A percentile compares a stretch with the other conserved stretches of the same genome.
Evolutionary conservation across 2,888 invertebrate genomes (phyloP).

Genomic region (Lochmaea crataegi): DNA sequence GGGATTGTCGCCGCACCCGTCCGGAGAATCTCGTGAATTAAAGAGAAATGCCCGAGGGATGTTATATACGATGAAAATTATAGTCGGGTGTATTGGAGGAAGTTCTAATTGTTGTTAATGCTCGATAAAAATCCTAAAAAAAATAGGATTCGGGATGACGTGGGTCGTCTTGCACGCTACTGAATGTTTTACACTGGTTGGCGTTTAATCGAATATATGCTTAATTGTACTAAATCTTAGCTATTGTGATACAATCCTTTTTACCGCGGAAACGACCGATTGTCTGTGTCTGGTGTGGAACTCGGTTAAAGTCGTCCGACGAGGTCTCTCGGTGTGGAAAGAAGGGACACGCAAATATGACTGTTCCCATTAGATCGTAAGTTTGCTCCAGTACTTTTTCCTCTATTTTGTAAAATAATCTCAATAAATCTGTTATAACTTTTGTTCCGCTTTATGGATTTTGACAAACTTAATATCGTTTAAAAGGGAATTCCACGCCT

Average conservation of each 20-base stretch:
- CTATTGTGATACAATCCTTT: background rate
- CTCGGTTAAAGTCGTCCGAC: constrained; percentile 39
- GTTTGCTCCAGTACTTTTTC: too few relatives aligned
- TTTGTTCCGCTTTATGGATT: too few relatives aligned
- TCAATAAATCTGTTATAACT: too few relatives aligned
- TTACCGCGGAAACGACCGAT: constrained; percentile 23
- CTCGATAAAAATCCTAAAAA: too few relatives aligned
- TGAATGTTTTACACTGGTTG: background rate
- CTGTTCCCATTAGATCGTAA: too few relatives aligned
- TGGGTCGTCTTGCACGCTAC: too few relatives aligned
- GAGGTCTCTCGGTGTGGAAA: constrained; percentile 15
- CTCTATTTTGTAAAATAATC: too few relatives aligned
- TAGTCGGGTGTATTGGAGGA: constrained; percentile 3
- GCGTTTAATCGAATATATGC: background rate
- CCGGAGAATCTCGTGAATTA: constrained; percentile 33
- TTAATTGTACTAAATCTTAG: background rate
- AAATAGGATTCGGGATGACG: too few relatives aligned
- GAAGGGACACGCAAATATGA: too few relatives aligned
- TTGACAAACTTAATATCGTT: too few relatives aligned
- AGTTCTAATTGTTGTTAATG: too few relatives aligned
- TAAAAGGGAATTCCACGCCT: too few relatives aligned
- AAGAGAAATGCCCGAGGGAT: constrained; percentile 35
- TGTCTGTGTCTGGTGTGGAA: constrained; percentile 38
- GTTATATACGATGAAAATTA: constrained; percentile 18
- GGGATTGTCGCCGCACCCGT: constrained; percentile 23